phyloP scores from a whole-genome alignment of 2,797 vertebrate genomes.

The Gallinago stenura region DNA sequence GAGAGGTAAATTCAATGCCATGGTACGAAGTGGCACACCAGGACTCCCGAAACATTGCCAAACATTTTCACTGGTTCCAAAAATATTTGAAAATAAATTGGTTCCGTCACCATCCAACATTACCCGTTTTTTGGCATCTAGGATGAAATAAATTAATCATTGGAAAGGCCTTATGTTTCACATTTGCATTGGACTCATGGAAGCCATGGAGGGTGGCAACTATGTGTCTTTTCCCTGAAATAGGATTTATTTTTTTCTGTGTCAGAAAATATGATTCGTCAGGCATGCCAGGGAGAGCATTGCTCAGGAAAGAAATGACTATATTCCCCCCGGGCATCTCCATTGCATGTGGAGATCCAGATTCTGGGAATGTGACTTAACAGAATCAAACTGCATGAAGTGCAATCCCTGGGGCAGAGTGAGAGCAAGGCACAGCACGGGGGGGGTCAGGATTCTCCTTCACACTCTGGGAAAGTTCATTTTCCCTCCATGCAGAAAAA shows the following conservation, averaged over 20 bases:
- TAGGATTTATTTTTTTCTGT: neutral
- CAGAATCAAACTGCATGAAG: neutral
- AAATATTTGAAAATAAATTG: neutral
- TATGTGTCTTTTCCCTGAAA: neutral
- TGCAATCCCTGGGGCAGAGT: rapidly evolving
- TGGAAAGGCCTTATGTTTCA: neutral
- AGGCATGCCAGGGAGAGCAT: neutral
- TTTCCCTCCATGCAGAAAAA: neutral
- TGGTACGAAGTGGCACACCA: neutral
- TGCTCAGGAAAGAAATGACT: rapidly evolving
- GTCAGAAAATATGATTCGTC: neutral
- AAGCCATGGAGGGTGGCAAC: neutral
- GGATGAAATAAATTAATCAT: neutral
- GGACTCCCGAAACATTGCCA: neutral
- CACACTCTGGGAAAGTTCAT: neutral
- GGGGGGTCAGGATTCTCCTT: neutral
- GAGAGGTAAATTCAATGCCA: neutral
- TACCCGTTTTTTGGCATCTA: neutral
- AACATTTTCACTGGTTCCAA: neutral
- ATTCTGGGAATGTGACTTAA: neutral
- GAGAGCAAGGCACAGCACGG: rapidly evolving
- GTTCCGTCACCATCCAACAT: neutral
- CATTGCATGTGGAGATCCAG: neutral
- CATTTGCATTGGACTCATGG: neutral
- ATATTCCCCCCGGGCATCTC: neutral